A percentile compares a stretch with the other conserved stretches of the same genome.
Evolutionary conservation across 1,140 invertebrate genomes (phyloP).

Genomic region (Schlechtendalia chinensis): DNA sequence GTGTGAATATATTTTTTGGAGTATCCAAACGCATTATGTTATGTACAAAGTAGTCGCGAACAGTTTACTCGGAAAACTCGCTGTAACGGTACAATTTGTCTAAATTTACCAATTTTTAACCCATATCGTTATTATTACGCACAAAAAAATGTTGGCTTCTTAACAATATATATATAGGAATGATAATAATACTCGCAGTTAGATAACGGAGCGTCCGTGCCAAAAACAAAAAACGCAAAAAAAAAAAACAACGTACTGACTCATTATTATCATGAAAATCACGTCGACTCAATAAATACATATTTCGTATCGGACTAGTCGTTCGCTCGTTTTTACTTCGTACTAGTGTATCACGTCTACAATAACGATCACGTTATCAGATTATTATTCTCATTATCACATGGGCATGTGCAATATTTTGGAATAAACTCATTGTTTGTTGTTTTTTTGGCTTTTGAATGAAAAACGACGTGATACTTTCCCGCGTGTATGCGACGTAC

Average conservation of each 20-base stretch:
- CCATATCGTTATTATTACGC: neutral
- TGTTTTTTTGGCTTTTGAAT: neutral
- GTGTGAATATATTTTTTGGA: neutral
- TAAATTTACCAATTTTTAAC: slow-evolving; percentile 23
- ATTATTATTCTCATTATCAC: neutral
- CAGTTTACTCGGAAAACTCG: neutral
- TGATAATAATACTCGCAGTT: no score
- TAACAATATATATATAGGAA: slow-evolving; percentile 7
- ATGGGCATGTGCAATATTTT: no score
- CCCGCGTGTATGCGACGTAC: neutral
- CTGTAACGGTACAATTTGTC: neutral
- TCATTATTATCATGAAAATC: neutral
- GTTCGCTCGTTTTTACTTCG: no score
- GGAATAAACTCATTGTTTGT: no score
- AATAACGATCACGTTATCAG: no score
- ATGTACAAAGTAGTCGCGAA: neutral
- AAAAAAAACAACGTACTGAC: neutral
- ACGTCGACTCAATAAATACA: neutral
- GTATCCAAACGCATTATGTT: neutral
- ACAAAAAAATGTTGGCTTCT: neutral
- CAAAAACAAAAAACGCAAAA: neutral
- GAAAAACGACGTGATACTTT: neutral
- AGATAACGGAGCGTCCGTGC: neutral
- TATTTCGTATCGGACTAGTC: no score
- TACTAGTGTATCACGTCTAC: neutral